phyloP scores from a whole-genome alignment of 2,797 vertebrate genomes.

The Pseudocheirus occidentalis region DNA sequence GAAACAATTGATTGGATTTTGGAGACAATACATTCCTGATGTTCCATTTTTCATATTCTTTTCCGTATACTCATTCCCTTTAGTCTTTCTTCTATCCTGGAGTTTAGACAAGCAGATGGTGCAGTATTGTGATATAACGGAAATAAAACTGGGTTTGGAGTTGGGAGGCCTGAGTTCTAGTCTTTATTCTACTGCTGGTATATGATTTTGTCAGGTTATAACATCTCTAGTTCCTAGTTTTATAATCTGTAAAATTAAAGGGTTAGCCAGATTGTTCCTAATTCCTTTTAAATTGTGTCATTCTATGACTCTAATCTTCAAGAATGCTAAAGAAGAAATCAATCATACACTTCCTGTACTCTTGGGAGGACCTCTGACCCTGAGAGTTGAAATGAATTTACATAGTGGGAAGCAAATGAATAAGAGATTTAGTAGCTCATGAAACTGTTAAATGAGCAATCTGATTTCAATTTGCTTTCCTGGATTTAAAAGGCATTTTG shows the following conservation, averaged over 20 bases:
- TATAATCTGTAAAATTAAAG: neutral
- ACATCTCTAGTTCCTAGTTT: constrained; percentile 20
- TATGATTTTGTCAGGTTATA: neutral
- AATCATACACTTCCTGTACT: neutral
- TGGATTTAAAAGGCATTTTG: neutral
- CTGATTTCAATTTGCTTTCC: neutral
- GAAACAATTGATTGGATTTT: neutral
- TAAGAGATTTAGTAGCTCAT: neutral
- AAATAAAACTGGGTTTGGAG: neutral
- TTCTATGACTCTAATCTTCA: neutral
- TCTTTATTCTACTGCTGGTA: neutral
- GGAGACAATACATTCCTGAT: neutral
- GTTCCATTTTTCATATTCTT: neutral
- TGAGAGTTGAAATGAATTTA: neutral
- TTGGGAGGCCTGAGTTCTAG: neutral
- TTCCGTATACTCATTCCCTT: neutral
- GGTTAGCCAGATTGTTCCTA: neutral
- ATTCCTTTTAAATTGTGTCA: neutral
- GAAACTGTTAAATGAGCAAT: neutral
- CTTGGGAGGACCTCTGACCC: neutral
- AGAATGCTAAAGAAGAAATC: neutral
- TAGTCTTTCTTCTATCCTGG: neutral
- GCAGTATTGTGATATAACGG: neutral
- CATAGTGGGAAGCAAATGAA: neutral
- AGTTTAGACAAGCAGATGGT: neutral